phyloP scores from a whole-genome alignment of 1,140 invertebrate species.

The Cotesia chilonis region DNA sequence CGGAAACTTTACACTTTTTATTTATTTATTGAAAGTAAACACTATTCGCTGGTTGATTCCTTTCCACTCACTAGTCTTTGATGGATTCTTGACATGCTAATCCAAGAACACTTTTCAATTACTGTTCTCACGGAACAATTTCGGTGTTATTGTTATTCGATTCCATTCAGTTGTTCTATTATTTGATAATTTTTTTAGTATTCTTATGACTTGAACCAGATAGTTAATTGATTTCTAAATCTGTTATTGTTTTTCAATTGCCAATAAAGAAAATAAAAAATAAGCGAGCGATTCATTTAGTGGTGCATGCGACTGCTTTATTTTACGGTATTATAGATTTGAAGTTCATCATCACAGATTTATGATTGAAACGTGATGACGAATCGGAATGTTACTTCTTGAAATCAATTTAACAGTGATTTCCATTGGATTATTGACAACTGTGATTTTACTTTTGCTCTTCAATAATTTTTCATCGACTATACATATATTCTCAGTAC shows the following conservation, averaged over 20 bases:
- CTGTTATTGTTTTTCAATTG: conserved; percentile 27
- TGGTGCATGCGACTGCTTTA: conserved; percentile 37
- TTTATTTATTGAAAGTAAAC: conserved; percentile 19
- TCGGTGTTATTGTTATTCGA: no score
- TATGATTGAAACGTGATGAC: conserved; percentile 20
- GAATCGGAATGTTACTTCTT: not conserved
- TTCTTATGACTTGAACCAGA: not conserved
- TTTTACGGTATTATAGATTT: conserved; percentile 16
- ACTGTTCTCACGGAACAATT: no score
- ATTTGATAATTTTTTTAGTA: no score
- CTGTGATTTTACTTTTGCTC: not conserved
- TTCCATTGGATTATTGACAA: conserved; percentile 16
- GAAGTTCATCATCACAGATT: conserved; percentile 16
- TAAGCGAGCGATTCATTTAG: conserved; percentile 53
- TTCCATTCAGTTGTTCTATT: no score
- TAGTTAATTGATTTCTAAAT: not conserved
- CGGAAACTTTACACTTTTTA: conserved; percentile 24
- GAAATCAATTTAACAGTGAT: not conserved
- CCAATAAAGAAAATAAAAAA: conserved; percentile 57
- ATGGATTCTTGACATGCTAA: no score
- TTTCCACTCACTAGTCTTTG: not conserved
- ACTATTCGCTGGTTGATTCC: not conserved
- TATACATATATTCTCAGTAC: no score
- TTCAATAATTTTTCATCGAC: no score
- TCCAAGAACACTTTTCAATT: no score